Percentiles rank a stretch among this genome's conserved stretches.
phyloP scores from a whole-genome alignment of 1,140 invertebrate genomes.

The Asbolus verrucosus region DNA sequence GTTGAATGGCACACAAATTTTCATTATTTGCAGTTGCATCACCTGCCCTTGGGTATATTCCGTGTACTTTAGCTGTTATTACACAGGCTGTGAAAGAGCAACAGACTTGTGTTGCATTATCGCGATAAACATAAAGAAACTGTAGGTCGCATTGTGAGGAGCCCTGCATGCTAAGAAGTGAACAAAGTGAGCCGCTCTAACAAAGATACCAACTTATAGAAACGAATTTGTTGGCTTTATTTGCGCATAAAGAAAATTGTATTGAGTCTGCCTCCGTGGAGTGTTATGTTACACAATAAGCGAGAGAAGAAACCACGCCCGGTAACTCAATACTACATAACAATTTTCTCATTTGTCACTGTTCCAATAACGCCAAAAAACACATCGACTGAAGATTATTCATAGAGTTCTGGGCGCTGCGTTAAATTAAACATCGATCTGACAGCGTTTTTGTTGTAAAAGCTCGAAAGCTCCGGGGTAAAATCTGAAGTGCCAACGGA shows the following conservation, averaged over 20 bases:
- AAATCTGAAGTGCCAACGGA: constrained; percentile 23
- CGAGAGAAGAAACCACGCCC: constrained; percentile 14
- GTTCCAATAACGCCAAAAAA: background rate
- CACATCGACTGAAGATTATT: background rate
- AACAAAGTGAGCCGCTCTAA: constrained; percentile 21
- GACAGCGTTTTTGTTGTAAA: background rate
- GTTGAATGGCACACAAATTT: constrained; percentile 13
- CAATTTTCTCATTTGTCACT: constrained; percentile 9
- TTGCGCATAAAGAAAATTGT: constrained; percentile 38
- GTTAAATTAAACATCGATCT: constrained; percentile 27
- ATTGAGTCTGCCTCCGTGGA: constrained; percentile 21
- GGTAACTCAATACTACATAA: constrained; percentile 30
- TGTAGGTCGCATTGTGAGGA: constrained; percentile 19
- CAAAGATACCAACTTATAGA: constrained; percentile 21
- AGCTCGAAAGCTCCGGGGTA: constrained; percentile 9
- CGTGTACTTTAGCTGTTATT: background rate
- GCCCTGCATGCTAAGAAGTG: constrained; percentile 25
- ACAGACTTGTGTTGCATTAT: constrained; percentile 7
- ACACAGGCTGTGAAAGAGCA: constrained; percentile 19
- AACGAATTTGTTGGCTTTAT: constrained; percentile 39
- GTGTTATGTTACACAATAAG: constrained; percentile 24
- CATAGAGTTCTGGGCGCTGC: background rate
- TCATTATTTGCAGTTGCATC: constrained; percentile 28
- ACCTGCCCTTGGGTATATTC: constrained; percentile 30
- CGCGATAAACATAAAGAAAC: constrained; percentile 37